Evolutionary conservation across 2,888 invertebrate species (phyloP).

Genomic region (Coelinius sp.): DNA sequence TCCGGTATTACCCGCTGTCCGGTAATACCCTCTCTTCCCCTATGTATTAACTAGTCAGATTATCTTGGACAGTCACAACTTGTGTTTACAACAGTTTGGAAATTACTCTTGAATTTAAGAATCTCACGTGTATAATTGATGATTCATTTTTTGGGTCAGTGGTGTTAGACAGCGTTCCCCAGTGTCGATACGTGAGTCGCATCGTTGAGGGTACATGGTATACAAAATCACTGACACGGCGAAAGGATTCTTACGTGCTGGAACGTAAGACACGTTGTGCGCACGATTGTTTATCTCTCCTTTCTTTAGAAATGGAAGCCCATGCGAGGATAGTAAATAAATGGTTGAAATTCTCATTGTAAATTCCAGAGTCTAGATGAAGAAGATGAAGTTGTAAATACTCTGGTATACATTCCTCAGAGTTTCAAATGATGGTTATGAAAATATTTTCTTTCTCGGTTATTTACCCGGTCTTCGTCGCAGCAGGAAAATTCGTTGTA

Average conservation of each 20-base stretch:
- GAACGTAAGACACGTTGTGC: slow-evolving; percentile 44
- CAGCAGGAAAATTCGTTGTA: background rate
- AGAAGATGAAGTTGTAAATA: background rate
- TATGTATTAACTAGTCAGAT: background rate
- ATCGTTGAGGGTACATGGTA: background rate
- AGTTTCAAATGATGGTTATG: background rate
- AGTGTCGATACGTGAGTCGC: slow-evolving; percentile 33
- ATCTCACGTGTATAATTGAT: too few relatives aligned
- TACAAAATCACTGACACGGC: slow-evolving; percentile 24
- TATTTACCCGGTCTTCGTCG: background rate
- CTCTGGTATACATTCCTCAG: background rate
- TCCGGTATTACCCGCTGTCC: too few relatives aligned
- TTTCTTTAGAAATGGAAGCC: slow-evolving; percentile 14
- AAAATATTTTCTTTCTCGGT: background rate
- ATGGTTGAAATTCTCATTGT: background rate
- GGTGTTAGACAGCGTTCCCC: slow-evolving; percentile 31
- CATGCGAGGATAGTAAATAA: background rate
- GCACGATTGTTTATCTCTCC: slow-evolving; percentile 35
- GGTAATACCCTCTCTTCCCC: too few relatives aligned
- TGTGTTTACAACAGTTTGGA: background rate
- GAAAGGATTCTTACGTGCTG: slow-evolving; percentile 43
- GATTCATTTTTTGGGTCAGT: slow-evolving; percentile 32
- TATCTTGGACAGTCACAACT: background rate
- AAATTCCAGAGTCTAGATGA: background rate
- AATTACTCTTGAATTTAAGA: too few relatives aligned